phyloP scores from a whole-genome alignment of 2,888 invertebrate genomes.

The Augochlorella aurata region DNA sequence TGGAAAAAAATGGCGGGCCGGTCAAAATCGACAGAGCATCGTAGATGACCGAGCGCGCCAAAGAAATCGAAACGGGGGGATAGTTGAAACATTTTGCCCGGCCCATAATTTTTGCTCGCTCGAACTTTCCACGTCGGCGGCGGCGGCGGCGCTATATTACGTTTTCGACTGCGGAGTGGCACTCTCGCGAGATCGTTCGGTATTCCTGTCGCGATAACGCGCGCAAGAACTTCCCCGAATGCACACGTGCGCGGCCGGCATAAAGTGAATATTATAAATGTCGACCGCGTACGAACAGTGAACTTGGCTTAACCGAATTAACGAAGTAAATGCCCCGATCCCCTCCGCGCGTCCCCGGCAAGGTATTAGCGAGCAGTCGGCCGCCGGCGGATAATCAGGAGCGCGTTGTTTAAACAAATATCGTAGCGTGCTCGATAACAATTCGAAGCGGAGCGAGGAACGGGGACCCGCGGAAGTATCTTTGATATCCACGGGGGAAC shows the following conservation, averaged over 20 bases:
- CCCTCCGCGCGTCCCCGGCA: not conserved
- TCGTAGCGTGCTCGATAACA: not conserved
- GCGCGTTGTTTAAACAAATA: not conserved
- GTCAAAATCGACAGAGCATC: not conserved
- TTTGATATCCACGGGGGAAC: not conserved
- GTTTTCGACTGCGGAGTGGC: slow-evolving; percentile 13
- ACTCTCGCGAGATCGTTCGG: slow-evolving; percentile 35
- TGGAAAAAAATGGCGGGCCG: too few relatives aligned
- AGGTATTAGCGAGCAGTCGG: not conserved
- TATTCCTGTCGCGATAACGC: slow-evolving; percentile 60
- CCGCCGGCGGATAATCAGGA: not conserved
- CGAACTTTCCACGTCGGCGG: slow-evolving; percentile 13
- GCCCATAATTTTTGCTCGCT: not conserved
- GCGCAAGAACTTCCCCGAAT: slow-evolving; percentile 62
- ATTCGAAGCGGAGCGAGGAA: not conserved
- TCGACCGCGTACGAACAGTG: slow-evolving; percentile 71
- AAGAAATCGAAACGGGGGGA: not conserved
- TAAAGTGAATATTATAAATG: slow-evolving; percentile 72
- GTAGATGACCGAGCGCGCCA: too few relatives aligned
- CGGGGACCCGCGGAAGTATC: not conserved
- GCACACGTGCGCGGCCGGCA: slow-evolving; percentile 49
- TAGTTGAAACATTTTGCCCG: not conserved
- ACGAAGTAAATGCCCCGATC: slow-evolving; percentile 51
- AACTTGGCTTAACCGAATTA: slow-evolving; percentile 73
- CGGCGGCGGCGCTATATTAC: slow-evolving; percentile 19